Base-by-base conservation (phyloP, 2,113 vertebrate genomes). In the Barnardius zonarius region DNA sequence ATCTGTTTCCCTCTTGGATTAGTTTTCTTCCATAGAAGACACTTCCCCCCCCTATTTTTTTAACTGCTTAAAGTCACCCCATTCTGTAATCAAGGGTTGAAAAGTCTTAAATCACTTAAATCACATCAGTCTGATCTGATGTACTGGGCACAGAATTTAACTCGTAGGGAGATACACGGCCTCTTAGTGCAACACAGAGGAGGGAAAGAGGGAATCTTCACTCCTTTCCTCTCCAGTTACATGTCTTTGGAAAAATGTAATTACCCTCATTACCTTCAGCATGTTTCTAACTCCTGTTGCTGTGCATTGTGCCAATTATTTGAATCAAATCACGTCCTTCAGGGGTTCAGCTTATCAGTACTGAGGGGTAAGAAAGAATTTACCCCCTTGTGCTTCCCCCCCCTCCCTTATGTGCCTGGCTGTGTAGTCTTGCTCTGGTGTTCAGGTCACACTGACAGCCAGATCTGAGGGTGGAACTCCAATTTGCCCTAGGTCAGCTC, bases 321-420 rank as follows among this genome's bases (percentile, higher is more conserved):
- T 82, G 63, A 85, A 72, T 72, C 25, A 43, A 84, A 89, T 59
- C 22, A n/a, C 15, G 6, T 10, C 68, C 91, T 89, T 49, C 41
- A 7, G 25, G 10, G 49, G n/a, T 28, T 94, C 63, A 68, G n/a
- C 31, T 63, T 2, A 2, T 72, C 85, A 54, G 1, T 31, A 74
- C 77, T n/a, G 43, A 70, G 28, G 19, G 15, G 28, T 75, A 62
- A 73, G 63, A 59, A 76, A 79, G 41, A 48, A 54, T 51, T 89
- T 63, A 70, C 33, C 46, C 31, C 18, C 75, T 54, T 2, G 4
- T 33, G 14, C 1, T 13, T 2, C 1, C 11, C 13, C 13, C 2
- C 7, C 4, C 22, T 20, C 17, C 9, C 10, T 37, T 14, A 2
- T 1, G 6, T 11, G 19, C 12, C 37, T 23, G 31, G 28, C 46